Base-by-base conservation (phyloP, 2,888 invertebrate species). In the Trissolcus japonicus region DNA sequence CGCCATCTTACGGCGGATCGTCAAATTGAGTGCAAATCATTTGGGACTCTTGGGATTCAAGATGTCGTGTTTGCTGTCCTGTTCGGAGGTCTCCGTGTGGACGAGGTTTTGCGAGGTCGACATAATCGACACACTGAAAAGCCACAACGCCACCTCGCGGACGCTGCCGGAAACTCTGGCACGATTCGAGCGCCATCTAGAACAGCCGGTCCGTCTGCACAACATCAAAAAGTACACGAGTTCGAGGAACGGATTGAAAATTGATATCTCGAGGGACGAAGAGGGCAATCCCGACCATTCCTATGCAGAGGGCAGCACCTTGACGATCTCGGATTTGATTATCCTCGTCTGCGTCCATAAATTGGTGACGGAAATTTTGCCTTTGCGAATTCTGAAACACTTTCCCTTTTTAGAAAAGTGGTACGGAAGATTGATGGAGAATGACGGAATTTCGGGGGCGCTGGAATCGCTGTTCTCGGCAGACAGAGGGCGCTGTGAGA, bases 31-130 rank as follows among this genome's bases (percentile, higher is more conserved):
- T 62, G 83, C 89, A 19, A 78, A 83, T 0, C 85, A 87, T 65
- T 73, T 90, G 59, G 90, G 90, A 17, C 88, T 96, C 50, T 90
- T 96, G 13, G 96, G 96, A 0, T 97, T 96, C 84, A 93, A 95
- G 75, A 92, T 92, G 76, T 92, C 94, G 62, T 96, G 96, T 84
- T 90, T 97, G 13, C 91, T 95, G 83, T 94, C 96, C 1, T 95
- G 96, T 62, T 94, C 95, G 25, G 96, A 96, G 89, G 92, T 93
- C 7, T 96, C 96, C 7, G 91, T 95, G 46, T 97, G 97, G 97
- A 98, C 97, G 0, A 94, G 94, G 84, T 96, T 96, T 87, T 98
- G 98, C 90, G 98, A 98, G 91, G 91, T 95, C 3, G 95, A 96
- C 85, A 90, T 96, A 51, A 91, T 95, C 11, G 87, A 90, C 62